These are phyloP conservation scores for Ectropis crepuscularia DNA, from an alignment of 2,888 invertebrate species.

Conservation along the genomic window DNA sequence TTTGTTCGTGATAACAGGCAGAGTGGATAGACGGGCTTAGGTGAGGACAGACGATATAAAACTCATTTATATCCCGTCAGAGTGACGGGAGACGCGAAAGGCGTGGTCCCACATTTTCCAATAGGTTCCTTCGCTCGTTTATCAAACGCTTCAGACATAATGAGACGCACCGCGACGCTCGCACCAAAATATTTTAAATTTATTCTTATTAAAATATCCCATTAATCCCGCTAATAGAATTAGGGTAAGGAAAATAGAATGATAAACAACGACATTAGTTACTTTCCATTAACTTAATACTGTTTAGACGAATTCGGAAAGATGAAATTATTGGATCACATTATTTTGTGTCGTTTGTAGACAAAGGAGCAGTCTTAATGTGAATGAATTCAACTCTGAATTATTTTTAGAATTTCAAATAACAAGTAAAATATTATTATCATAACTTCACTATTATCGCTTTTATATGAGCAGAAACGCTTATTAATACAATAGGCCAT, in stretches of 20 bases:
- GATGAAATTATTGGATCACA: slow-evolving; percentile 24
- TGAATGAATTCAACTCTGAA: background rate
- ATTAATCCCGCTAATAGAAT: slow-evolving; percentile 58
- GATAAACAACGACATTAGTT: slow-evolving; percentile 42
- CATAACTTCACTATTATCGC: background rate
- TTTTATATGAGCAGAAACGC: background rate
- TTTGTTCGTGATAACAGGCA: slow-evolving; percentile 71
- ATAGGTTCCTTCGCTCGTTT: slow-evolving; percentile 70
- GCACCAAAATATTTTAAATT: slow-evolving; percentile 70
- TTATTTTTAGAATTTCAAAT: background rate
- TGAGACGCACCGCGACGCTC: slow-evolving; percentile 75
- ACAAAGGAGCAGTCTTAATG: background rate
- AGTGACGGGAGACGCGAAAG: slow-evolving; percentile 64
- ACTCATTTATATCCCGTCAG: slow-evolving; percentile 81
- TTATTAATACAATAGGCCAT: background rate
- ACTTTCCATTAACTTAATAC: slow-evolving; percentile 34
- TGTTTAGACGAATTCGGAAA: slow-evolving; percentile 31
- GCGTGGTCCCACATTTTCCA: slow-evolving; percentile 80
- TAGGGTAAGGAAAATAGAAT: slow-evolving; percentile 49
- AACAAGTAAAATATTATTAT: background rate
- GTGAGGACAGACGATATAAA: slow-evolving; percentile 81
- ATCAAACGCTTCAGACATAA: slow-evolving; percentile 79
- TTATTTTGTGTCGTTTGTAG: slow-evolving; percentile 17
- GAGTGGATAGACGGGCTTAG: slow-evolving; percentile 74
- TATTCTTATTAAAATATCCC: slow-evolving; percentile 65